These are phyloP conservation scores for Unio pictorum DNA, from an alignment of 2,888 invertebrate species.

Conservation along the genomic window DNA sequence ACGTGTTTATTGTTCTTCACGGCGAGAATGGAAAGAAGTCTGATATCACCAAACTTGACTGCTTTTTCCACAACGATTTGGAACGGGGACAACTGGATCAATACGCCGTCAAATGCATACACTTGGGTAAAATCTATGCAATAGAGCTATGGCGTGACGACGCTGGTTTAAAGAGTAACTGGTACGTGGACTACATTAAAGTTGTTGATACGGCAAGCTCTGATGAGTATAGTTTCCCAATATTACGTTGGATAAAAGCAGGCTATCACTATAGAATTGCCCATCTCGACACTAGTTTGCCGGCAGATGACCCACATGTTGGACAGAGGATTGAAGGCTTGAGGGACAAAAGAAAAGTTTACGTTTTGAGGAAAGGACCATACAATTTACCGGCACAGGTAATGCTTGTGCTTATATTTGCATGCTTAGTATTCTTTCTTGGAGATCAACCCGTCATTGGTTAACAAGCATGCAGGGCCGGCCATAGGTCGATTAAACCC, in stretches of 20 bases:
- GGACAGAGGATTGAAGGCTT: slow-evolving; percentile 70
- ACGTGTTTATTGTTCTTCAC: slow-evolving; percentile 69
- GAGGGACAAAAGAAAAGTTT: slow-evolving; percentile 62
- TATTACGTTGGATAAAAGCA: slow-evolving; percentile 71
- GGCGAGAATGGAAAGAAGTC: slow-evolving; percentile 68
- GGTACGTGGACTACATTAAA: slow-evolving; percentile 69
- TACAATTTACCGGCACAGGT: slow-evolving; percentile 57
- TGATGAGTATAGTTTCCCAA: slow-evolving; percentile 62
- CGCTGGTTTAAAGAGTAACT: slow-evolving; percentile 67
- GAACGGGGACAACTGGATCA: slow-evolving; percentile 56
- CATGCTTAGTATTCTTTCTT: background rate
- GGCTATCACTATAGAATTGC: slow-evolving; percentile 64
- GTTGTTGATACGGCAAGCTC: slow-evolving; percentile 46
- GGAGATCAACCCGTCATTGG: no score
- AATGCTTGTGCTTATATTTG: slow-evolving; percentile 5
- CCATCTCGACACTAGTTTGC: slow-evolving; percentile 70
- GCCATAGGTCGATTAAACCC: no score
- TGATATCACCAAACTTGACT: slow-evolving; percentile 65
- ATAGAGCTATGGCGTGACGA: slow-evolving; percentile 71
- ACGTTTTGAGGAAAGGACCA: slow-evolving; percentile 44
- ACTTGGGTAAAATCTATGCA: slow-evolving; percentile 43
- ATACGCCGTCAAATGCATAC: slow-evolving; percentile 45
- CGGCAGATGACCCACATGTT: slow-evolving; percentile 68
- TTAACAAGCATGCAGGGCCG: no score
- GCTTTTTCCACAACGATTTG: slow-evolving; percentile 66